Conservation (phyloP, 1,140 invertebrate genomes). For the Zaprionus africanus region DNA sequence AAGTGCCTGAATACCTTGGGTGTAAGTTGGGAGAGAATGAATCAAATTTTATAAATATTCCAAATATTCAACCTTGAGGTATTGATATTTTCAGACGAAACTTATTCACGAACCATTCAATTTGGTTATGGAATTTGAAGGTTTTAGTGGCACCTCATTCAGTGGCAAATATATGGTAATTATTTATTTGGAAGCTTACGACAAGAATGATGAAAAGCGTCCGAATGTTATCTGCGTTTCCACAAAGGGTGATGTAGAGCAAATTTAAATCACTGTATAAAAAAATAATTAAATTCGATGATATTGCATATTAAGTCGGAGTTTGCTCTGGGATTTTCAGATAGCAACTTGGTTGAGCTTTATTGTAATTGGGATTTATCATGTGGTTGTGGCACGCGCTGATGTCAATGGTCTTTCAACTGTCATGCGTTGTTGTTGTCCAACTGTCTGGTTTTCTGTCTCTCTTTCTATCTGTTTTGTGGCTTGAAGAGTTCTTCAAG, state of each 20-base stretch:
- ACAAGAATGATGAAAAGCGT: background rate
- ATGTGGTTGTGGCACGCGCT: constrained; percentile 69
- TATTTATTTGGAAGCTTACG: background rate
- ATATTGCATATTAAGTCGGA: background rate
- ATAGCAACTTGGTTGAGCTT: background rate
- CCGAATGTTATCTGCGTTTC: background rate
- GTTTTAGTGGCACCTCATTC: background rate
- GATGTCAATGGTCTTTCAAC: constrained; percentile 57
- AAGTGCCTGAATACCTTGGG: background rate
- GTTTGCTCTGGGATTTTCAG: background rate
- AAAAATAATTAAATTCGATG: background rate
- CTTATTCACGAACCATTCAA: background rate
- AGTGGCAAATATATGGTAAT: background rate
- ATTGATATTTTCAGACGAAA: background rate
- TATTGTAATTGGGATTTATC: constrained; percentile 30
- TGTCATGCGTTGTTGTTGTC: constrained; percentile 59
- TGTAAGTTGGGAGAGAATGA: background rate
- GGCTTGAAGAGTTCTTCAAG: constrained; percentile 42
- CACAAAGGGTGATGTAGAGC: background rate
- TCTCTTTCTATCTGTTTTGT: background rate
- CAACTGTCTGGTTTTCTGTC: background rate
- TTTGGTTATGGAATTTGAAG: background rate
- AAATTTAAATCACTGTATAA: background rate
- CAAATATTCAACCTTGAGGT: background rate
- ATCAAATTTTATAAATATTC: background rate